A percentile compares a stretch with the other conserved stretches of the same genome.
Evolutionary conservation across 2,888 invertebrate species (phyloP).

Genomic region (Parnassius smintheus): DNA sequence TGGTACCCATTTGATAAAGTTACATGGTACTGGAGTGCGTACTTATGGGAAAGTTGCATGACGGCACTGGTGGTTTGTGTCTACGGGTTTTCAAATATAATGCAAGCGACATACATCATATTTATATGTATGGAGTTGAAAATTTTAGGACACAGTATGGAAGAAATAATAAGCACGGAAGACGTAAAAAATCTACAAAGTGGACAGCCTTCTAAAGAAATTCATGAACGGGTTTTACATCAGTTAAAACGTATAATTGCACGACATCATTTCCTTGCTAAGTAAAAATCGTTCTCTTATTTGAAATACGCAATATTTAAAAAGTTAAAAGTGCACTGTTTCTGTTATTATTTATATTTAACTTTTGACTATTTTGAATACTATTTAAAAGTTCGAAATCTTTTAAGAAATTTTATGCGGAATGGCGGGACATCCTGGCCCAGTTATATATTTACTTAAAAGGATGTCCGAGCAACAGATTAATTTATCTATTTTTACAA

Average conservation of each 20-base stretch:
- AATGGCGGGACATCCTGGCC: too few species aligned
- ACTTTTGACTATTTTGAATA: too few species aligned
- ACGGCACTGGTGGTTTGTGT: slow-evolving; percentile 56
- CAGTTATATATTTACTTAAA: too few species aligned
- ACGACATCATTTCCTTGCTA: slow-evolving; percentile 50
- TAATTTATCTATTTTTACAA: too few species aligned
- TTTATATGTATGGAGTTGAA: slow-evolving; percentile 65
- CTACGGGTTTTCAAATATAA: slow-evolving; percentile 51
- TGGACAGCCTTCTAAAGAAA: slow-evolving; percentile 30
- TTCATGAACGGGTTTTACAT: slow-evolving; percentile 41
- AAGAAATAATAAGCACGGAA: slow-evolving; percentile 45
- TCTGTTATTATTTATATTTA: too few species aligned
- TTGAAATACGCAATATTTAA: too few species aligned
- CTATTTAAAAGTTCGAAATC: too few species aligned
- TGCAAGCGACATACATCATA: slow-evolving; percentile 51
- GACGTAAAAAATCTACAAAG: slow-evolving; percentile 43
- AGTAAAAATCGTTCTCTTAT: slow-evolving; percentile 40
- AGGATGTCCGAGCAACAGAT: too few species aligned
- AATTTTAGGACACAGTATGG: slow-evolving; percentile 50
- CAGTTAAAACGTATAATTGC: slow-evolving; percentile 54
- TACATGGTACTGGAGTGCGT: slow-evolving; percentile 57
- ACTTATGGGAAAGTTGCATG: slow-evolving; percentile 63
- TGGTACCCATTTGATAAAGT: slow-evolving; percentile 71
- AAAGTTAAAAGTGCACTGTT: too few species aligned
- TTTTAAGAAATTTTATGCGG: too few species aligned